Percentiles rank a stretch among this genome's conserved stretches.
Evolutionary conservation across 1,140 invertebrate genomes (phyloP).

Genomic region (Musca domestica): DNA sequence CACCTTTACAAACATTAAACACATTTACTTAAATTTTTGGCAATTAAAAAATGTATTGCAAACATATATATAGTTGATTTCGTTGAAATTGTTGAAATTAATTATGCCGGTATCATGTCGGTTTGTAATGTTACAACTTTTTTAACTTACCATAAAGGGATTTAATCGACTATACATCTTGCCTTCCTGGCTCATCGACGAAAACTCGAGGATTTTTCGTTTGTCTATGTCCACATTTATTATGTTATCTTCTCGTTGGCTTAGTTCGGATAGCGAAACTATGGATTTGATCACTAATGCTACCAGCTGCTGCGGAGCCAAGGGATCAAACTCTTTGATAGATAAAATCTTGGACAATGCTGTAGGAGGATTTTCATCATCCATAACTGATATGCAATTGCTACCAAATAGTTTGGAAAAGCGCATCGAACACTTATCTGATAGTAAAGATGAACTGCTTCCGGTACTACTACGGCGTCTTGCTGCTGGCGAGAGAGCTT

Average conservation of each 20-base stretch:
- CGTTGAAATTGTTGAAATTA: too few relatives aligned
- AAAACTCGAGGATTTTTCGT: constrained; percentile 22
- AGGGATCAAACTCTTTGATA: constrained; percentile 46
- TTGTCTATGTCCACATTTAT: constrained; percentile 47
- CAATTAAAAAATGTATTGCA: too few relatives aligned
- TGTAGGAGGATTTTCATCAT: constrained; percentile 24
- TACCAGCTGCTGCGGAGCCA: constrained; percentile 41
- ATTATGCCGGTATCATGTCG: too few relatives aligned
- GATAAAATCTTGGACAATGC: constrained; percentile 44
- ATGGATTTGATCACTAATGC: constrained; percentile 45
- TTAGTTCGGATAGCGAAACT: constrained; percentile 46
- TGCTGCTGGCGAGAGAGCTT: background rate
- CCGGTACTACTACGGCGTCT: background rate
- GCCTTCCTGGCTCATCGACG: constrained; percentile 5
- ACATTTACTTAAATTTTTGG: too few relatives aligned
- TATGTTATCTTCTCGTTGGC: constrained; percentile 45
- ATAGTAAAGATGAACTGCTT: background rate
- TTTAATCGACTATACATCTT: constrained; percentile 22
- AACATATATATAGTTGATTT: too few relatives aligned
- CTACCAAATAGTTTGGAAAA: constrained; percentile 20
- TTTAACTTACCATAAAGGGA: constrained; percentile 24
- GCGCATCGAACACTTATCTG: constrained; percentile 19
- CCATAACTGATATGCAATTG: constrained; percentile 23
- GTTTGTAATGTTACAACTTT: too few relatives aligned
- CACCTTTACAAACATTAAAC: too few relatives aligned